Evolutionary conservation across 2,888 invertebrate genomes (phyloP).

Genomic region (Pandemis heparana): DNA sequence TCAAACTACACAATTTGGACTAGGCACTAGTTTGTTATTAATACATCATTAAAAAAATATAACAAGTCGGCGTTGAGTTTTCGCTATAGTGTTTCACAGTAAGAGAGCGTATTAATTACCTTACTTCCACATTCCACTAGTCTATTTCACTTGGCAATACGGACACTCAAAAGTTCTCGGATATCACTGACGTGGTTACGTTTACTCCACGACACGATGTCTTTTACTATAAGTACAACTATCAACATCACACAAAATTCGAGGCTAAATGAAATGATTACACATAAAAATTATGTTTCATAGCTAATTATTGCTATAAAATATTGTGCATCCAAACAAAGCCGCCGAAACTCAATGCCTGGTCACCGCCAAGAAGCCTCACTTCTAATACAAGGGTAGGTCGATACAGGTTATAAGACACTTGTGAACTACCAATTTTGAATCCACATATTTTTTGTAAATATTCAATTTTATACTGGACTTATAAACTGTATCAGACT

Average conservation of each 20-base stretch:
- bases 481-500: background rate
- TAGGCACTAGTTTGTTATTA: background rate
- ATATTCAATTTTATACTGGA: background rate
- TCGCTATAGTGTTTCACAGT: slow-evolving; percentile 4
- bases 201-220: slow-evolving; percentile 8
- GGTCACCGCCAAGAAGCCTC: background rate
- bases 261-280: slow-evolving; percentile 10
- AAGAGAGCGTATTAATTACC: slow-evolving; percentile 16
- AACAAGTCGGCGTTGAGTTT: slow-evolving; percentile 3
- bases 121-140: background rate
- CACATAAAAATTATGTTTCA: slow-evolving; percentile 8
- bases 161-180: slow-evolving; percentile 1
- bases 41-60: slow-evolving; percentile 27
- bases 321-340: slow-evolving; percentile 25
- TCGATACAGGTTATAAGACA: background rate
- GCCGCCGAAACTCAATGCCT: slow-evolving; percentile 8
- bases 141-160: slow-evolving; percentile 16
- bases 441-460: background rate
- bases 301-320: slow-evolving; percentile 36
- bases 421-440: background rate
- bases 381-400: background rate
- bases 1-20: slow-evolving; percentile 15
- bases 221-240: slow-evolving; percentile 16
- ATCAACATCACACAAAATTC: slow-evolving; percentile 20
- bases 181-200: slow-evolving; percentile 5